phyloP scores from a whole-genome alignment of 2,113 vertebrate species.

The human (Homo sapiens) region GRCh38 chr2:32712001-32712500 shows the following conservation, averaged over 20 bases:
- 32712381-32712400: background rate
- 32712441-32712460: background rate
- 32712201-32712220: background rate
- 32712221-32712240: background rate
- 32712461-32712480: background rate
- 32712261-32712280: background rate
- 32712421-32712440: background rate
- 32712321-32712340: background rate
- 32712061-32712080: background rate
- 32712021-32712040: background rate
- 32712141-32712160: background rate
- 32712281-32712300: background rate
- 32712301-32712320: background rate
- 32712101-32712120: background rate
- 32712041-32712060: background rate
- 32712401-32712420: background rate
- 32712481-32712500: background rate
- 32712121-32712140: background rate
- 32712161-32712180: background rate
- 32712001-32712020: background rate
- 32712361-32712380: background rate
- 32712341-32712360: background rate
- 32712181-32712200: background rate
- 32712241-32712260: background rate
- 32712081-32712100: background rate